Percentiles rank a stretch among this genome's conserved stretches.
Evolutionary conservation across 2,113 vertebrate species (phyloP).

Genomic region (Pygathrix nemaeus): DNA sequence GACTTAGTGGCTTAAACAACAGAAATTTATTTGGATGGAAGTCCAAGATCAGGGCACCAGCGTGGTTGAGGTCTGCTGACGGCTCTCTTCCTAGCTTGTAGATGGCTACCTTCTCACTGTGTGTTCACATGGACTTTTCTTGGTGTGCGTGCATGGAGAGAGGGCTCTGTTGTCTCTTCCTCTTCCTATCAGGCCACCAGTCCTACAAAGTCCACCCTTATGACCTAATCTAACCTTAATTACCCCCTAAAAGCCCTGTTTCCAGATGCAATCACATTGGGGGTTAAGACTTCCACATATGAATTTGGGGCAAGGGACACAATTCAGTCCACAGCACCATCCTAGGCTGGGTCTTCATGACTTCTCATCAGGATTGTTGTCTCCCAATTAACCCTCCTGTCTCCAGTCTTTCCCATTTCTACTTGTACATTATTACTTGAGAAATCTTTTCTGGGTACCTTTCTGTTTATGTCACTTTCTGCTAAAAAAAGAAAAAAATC

Average conservation of each 20-base stretch:
- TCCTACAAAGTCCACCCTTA: not conserved
- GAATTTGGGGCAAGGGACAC: not conserved
- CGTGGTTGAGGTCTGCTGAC: not conserved
- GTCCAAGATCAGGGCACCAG: too few species aligned
- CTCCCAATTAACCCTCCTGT: not conserved
- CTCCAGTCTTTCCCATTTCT: not conserved
- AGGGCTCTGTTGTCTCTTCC: not conserved
- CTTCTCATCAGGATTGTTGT: not conserved
- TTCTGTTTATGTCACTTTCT: not conserved
- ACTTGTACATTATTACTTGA: not conserved
- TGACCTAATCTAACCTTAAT: not conserved
- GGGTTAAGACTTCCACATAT: not conserved
- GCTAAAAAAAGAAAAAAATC: not conserved
- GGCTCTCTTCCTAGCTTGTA: not conserved
- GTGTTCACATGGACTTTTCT: not conserved
- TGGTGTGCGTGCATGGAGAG: not conserved
- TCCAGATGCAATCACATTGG: not conserved
- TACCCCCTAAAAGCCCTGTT: not conserved
- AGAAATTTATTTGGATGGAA: not conserved
- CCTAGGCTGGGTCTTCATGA: not conserved
- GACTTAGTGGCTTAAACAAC: not conserved
- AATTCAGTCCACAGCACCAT: not conserved
- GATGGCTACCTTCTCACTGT: not conserved
- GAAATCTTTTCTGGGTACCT: not conserved
- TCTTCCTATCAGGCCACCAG: not conserved